Evolutionary conservation across 1,140 invertebrate genomes (phyloP).

Genomic region (Halictus rubicundus): DNA sequence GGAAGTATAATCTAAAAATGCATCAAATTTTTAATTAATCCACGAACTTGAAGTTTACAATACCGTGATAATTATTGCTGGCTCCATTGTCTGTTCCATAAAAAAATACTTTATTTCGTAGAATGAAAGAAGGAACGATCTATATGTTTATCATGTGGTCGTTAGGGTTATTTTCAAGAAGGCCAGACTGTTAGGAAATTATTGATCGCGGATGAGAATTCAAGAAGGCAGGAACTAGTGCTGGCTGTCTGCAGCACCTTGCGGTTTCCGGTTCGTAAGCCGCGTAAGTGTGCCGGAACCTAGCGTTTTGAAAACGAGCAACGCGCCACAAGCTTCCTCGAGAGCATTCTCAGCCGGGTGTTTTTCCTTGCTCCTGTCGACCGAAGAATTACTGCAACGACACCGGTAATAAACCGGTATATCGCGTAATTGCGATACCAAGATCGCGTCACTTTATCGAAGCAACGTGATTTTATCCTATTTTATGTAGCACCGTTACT

Average conservation of each 20-base stretch:
- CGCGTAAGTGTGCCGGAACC: not conserved
- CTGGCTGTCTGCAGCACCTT: not conserved
- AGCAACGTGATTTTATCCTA: not conserved
- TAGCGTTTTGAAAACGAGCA: not conserved
- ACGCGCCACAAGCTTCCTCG: not conserved
- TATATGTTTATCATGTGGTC: not conserved
- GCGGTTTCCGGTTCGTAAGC: constrained; percentile 1
- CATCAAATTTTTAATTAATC: too few species aligned
- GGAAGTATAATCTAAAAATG: too few species aligned
- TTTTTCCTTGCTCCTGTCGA: not conserved
- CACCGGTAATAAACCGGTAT: not conserved
- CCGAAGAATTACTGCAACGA: not conserved
- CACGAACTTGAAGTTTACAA: too few species aligned
- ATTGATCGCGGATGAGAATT: not conserved
- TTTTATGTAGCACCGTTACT: not conserved
- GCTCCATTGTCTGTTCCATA: too few species aligned
- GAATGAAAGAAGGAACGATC: too few species aligned
- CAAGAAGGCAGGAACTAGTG: not conserved
- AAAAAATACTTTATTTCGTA: too few species aligned
- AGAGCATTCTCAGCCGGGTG: not conserved
- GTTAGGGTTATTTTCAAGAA: not conserved
- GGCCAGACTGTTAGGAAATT: not conserved
- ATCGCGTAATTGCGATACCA: not conserved
- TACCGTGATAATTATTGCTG: too few species aligned
- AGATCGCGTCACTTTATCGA: not conserved